These are phyloP conservation scores for Todus mexicanus DNA, from an alignment of 2,797 vertebrate species.

Conservation along the genomic window DNA sequence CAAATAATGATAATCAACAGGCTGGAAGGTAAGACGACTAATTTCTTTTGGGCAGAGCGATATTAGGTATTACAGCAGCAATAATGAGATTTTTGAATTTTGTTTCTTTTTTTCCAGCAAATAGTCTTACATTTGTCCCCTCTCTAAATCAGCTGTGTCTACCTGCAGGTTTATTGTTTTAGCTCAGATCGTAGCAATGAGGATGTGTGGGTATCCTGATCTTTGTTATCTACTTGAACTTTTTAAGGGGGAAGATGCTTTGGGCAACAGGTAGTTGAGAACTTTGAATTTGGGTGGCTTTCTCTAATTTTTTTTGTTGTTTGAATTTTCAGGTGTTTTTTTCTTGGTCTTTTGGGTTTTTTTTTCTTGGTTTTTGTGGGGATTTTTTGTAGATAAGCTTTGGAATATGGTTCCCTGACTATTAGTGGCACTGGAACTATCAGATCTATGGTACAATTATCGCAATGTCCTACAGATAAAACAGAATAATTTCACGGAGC, in stretches of 20 bases:
- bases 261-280: background rate
- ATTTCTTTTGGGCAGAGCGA: background rate
- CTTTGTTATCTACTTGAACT: background rate
- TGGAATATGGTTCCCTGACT: background rate
- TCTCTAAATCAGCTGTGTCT: background rate
- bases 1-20: background rate
- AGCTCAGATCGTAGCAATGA: background rate
- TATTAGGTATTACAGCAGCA: background rate
- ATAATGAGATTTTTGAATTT: background rate
- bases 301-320: background rate
- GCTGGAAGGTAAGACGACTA: background rate
- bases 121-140: background rate
- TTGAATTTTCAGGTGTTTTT: too few relatives aligned
- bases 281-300: background rate
- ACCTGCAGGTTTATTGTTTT: background rate
- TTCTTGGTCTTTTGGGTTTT: too few relatives aligned
- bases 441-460: background rate
- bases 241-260: background rate
- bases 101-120: background rate
- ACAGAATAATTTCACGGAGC: slow-evolving; percentile 18
- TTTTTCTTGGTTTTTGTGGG: too few relatives aligned
- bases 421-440: background rate
- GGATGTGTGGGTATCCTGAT: background rate
- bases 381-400: background rate
- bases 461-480: background rate